phyloP scores from a whole-genome alignment of 2,797 vertebrate species.

The Coendou prehensilis region DNA sequence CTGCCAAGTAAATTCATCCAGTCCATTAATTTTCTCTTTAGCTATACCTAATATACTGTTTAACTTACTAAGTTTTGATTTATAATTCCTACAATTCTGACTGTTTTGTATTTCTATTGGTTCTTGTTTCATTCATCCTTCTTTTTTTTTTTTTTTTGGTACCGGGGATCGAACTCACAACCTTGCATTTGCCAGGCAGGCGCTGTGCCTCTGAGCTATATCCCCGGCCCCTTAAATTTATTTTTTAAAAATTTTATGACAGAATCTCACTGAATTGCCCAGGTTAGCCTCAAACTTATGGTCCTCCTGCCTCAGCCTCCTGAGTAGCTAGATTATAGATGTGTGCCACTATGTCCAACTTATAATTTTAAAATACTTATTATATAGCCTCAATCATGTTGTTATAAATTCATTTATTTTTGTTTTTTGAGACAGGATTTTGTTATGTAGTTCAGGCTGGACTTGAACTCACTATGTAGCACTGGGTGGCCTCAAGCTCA shows the following conservation, averaged over 20 bases:
- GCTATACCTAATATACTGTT: background rate
- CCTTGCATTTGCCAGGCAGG: no score
- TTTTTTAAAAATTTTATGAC: no score
- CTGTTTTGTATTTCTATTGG: constrained; percentile 17
- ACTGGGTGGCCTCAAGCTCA: background rate
- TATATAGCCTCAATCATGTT: background rate
- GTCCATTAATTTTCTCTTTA: background rate
- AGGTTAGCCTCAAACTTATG: no score
- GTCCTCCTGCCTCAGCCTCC: no score
- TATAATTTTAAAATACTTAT: no score
- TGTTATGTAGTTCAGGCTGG: background rate
- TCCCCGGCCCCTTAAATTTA: no score
- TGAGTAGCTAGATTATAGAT: no score
- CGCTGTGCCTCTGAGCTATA: no score
- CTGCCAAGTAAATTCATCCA: background rate
- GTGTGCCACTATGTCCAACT: no score
- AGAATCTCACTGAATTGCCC: no score
- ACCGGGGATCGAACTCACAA: no score
- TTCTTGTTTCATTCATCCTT: background rate
- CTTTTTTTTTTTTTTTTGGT: background rate
- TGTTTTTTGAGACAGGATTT: background rate
- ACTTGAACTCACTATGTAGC: background rate
- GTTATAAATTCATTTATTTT: background rate
- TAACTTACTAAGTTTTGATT: background rate
- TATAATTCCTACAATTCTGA: background rate